Percentiles rank a stretch among this genome's conserved stretches.
Conservation (phyloP, 2,888 invertebrate genomes). For the Sminthurinus aureus region DNA sequence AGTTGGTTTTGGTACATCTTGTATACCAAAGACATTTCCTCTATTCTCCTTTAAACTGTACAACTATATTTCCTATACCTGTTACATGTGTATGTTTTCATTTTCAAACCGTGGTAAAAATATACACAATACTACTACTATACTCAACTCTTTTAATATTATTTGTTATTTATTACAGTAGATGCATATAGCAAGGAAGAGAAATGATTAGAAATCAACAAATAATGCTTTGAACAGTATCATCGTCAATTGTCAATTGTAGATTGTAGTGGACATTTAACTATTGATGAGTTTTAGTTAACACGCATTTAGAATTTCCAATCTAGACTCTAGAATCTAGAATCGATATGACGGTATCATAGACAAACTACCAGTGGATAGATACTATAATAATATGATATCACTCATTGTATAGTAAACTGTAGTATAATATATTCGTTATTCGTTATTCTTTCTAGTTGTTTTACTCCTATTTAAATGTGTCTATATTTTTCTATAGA, state of each 20-base stretch:
- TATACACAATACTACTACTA: background rate
- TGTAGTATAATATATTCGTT: background rate
- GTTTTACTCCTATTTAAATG: slow-evolving; percentile 2
- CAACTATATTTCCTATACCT: background rate
- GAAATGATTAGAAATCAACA: background rate
- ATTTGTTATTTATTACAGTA: background rate
- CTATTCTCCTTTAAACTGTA: slow-evolving; percentile 13
- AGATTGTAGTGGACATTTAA: no score
- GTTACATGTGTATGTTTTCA: background rate
- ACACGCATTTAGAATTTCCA: no score
- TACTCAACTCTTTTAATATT: background rate
- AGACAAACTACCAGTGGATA: background rate
- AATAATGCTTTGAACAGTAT: no score
- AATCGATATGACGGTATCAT: background rate
- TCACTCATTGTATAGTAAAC: slow-evolving; percentile 8
- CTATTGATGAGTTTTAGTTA: no score
- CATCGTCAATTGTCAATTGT: no score
- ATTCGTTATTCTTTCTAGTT: slow-evolving; percentile 1
- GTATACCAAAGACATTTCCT: slow-evolving; percentile 38
- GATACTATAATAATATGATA: no score
- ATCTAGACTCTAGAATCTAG: no score
- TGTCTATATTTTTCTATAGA: background rate
- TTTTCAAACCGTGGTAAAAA: background rate
- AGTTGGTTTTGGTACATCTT: slow-evolving; percentile 35
- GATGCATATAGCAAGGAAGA: background rate